phyloP scores from a whole-genome alignment of 2,113 vertebrate genomes.

The Phrynosoma platyrhinos region DNA sequence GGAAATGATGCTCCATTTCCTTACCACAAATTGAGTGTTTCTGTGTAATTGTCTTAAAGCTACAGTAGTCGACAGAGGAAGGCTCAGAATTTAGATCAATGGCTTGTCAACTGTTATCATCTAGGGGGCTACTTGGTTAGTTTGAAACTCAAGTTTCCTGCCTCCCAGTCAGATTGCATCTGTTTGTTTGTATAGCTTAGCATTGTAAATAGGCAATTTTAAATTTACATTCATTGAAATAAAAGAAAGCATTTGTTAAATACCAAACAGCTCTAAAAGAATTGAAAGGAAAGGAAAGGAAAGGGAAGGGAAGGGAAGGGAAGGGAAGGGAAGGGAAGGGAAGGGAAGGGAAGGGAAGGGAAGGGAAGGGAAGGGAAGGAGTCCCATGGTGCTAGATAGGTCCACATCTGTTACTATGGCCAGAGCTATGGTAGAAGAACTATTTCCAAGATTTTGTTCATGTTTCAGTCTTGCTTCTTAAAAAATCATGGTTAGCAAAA shows the following conservation, averaged over 20 bases:
- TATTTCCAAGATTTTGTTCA: not conserved
- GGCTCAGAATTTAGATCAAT: not conserved
- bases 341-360: too few relatives aligned
- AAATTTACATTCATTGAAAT: constrained; percentile 14
- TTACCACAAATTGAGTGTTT: constrained; percentile 52
- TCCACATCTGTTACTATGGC: not conserved
- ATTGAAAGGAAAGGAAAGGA: not conserved
- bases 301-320: too few relatives aligned
- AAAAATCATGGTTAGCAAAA: not conserved
- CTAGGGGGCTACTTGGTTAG: constrained; percentile 8
- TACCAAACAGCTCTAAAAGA: not conserved
- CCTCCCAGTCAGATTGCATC: not conserved
- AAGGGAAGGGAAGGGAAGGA: not conserved
- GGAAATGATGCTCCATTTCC: constrained; percentile 57
- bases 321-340: too few relatives aligned
- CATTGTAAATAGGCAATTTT: not conserved
- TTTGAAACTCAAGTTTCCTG: constrained; percentile 12
- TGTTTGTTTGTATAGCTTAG: not conserved
- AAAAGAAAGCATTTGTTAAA: constrained; percentile 4
- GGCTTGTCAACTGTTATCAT: constrained; percentile 5
- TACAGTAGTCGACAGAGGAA: constrained; percentile 29
- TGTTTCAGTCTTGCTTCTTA: not conserved
- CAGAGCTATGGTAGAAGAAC: not conserved
- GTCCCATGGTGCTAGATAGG: not conserved
- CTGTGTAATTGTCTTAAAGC: constrained; percentile 52